phyloP scores from a whole-genome alignment of 2,888 invertebrate species.

The Ariolimax columbianus region DNA sequence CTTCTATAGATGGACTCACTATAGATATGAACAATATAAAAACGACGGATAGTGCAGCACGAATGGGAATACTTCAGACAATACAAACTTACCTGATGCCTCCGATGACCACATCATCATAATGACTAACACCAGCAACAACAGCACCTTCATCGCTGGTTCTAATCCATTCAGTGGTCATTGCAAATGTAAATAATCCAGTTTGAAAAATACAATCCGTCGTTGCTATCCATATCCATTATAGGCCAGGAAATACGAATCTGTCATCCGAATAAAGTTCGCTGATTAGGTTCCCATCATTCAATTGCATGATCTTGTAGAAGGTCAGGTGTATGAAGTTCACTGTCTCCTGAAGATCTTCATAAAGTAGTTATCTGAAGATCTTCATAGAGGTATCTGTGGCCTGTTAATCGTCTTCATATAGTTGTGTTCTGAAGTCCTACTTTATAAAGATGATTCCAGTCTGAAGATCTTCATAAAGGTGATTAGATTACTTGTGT shows the following conservation, averaged over 20 bases:
- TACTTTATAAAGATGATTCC: too few relatives aligned
- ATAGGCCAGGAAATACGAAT: neutral
- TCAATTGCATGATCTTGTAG: too few relatives aligned
- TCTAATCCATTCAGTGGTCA: slow-evolving; percentile 16
- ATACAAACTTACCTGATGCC: neutral
- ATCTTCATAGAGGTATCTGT: too few relatives aligned
- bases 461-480: too few relatives aligned
- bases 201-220: slow-evolving; percentile 3
- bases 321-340: neutral
- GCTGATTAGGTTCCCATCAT: too few relatives aligned
- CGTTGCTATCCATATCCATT: neutral
- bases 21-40: too few relatives aligned
- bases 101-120: slow-evolving; percentile 7
- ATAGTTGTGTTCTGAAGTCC: too few relatives aligned
- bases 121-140: slow-evolving; percentile 13
- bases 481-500: too few relatives aligned
- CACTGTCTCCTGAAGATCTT: neutral
- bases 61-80: too few relatives aligned
- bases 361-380: neutral
- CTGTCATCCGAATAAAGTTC: neutral
- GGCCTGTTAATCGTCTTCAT: too few relatives aligned
- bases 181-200: neutral
- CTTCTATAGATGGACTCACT: too few relatives aligned
- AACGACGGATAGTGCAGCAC: too few relatives aligned
- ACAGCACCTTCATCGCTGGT: slow-evolving; percentile 30